Conservation (phyloP, 2,113 vertebrate species). For the Prionailurus viverrinus region DNA sequence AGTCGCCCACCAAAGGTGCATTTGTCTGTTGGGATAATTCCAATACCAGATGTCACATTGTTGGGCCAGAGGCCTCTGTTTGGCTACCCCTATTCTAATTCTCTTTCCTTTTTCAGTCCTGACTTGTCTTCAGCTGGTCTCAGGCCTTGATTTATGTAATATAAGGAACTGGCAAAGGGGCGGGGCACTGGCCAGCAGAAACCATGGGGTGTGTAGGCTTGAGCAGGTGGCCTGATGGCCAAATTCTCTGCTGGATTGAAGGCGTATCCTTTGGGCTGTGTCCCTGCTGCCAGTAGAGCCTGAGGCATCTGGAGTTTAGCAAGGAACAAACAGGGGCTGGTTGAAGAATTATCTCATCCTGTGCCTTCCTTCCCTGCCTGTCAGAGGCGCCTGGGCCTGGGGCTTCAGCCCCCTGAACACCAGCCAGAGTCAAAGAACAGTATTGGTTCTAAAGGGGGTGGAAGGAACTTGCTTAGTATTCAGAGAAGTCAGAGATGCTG, state of each 20-base stretch:
- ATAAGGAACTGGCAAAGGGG: neutral
- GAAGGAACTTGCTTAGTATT: neutral
- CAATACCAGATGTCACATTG: neutral
- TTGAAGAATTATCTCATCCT: neutral
- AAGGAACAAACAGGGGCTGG: neutral
- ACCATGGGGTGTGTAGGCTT: neutral
- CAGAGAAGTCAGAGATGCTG: neutral
- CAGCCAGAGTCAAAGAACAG: neutral
- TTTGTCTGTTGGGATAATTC: neutral
- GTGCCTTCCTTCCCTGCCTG: rapidly evolving
- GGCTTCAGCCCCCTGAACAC: neutral
- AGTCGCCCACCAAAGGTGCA: neutral
- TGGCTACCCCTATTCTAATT: neutral
- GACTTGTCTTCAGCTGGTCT: neutral
- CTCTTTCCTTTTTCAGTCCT: neutral
- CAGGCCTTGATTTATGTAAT: neutral
- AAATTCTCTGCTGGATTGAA: neutral
- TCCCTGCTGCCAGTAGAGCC: neutral
- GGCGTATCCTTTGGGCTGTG: neutral
- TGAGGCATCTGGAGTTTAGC: neutral
- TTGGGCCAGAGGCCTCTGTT: neutral
- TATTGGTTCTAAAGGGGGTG: neutral
- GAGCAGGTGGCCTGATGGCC: neutral
- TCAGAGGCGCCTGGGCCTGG: neutral
- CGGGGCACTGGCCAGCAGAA: neutral